Evolutionary conservation across 2,888 invertebrate genomes (phyloP), one percentile per base, ranked within the genome.

Genomic region (Chaetogeoica ovagalla): DNA sequence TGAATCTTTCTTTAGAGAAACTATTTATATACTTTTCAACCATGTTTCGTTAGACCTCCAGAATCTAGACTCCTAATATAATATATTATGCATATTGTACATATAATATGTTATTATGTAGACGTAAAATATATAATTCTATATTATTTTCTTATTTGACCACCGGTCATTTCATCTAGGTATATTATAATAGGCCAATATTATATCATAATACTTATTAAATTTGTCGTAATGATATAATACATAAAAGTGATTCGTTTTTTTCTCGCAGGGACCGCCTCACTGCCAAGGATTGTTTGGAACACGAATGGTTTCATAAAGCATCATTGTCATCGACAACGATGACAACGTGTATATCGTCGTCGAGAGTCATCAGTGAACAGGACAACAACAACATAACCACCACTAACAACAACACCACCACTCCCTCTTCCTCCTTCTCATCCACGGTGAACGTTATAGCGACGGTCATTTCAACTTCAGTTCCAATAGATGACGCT

Each of bases 201-300:
- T 11, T n/a, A 48, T 11, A 13, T 48, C 1, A 48, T 48, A 48
- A 48, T 48, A 48, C 43, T 11, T 7, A 43, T 1, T 7, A 39
- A 39, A 39, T 43, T 11, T 7, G 5, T 17, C 2, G 48, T 15
- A 8, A 68, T 52, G 7, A 23, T 60, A 60, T 43, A 9, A 43
- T 43, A 23, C 13, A 48, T 48, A 48, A 48, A 11, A 21, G 23
- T n/a, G 9, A 21, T 21, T 59, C 11, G 11, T 21, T 21, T 60
- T 60, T n/a, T 59, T 11, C 23, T 60, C 90, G 17, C 89, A 96
- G 96, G 88, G 92, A 93, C 88, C 92, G 96, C 88, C 91, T 96
- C 88, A 92, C 93, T 86, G 94, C 95, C 85, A 90, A 91, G 85
- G 93, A 95, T 88, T 93, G 96, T 88, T 90, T 96, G 86, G 91